These are phyloP conservation scores for Harpegnathos saltator DNA, from an alignment of 1,140 invertebrate genomes.

Conservation along the genomic window DNA sequence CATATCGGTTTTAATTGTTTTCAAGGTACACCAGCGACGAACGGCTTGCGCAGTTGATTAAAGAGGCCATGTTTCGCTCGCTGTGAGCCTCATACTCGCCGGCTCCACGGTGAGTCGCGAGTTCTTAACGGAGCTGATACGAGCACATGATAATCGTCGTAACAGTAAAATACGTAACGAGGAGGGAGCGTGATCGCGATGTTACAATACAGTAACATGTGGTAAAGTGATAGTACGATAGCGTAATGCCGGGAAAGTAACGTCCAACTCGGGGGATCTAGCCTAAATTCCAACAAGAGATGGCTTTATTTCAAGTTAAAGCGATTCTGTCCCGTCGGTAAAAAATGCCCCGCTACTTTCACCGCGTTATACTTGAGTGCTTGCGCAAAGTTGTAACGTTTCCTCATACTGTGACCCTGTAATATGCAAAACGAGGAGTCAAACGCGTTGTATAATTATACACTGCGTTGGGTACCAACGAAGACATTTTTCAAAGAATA, in stretches of 20 bases:
- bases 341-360: background rate
- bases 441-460: constrained; percentile 15
- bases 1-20: background rate
- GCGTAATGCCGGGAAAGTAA: background rate
- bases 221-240: background rate
- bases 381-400: background rate
- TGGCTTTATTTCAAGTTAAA: background rate
- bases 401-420: background rate
- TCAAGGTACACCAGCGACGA: background rate
- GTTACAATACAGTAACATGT: too few species aligned
- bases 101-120: too few species aligned
- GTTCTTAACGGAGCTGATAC: too few species aligned
- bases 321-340: background rate
- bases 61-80: too few species aligned
- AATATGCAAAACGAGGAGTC: background rate
- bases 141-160: too few species aligned
- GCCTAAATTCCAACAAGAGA: background rate
- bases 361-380: background rate
- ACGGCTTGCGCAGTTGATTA: too few species aligned
- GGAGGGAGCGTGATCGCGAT: too few species aligned
- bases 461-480: background rate
- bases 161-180: too few species aligned
- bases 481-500: background rate
- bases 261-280: background rate
- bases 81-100: too few species aligned